Evolutionary conservation across 2,113 vertebrate species (phyloP).

Genomic region (Cyphomyrus plagiostoma): DNA sequence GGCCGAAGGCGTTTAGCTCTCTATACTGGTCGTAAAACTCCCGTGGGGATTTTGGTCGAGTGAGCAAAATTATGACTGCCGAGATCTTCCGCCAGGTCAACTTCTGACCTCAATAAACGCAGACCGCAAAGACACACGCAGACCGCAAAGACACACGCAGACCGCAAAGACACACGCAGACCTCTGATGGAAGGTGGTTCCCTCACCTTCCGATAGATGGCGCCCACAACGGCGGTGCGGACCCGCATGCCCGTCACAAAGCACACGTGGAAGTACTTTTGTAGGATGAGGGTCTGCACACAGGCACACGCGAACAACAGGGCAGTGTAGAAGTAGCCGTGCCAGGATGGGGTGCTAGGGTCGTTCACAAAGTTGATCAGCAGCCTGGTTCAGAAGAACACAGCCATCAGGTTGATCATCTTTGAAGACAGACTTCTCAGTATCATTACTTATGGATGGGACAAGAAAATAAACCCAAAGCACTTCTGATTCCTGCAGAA

Average conservation of each 20-base stretch:
- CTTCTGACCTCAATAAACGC: background rate
- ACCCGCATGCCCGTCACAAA: constrained; percentile 92
- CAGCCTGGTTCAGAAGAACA: constrained; percentile 54
- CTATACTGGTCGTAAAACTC: background rate
- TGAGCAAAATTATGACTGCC: background rate
- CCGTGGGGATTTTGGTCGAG: background rate
- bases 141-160: too few species aligned
- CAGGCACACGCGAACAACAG: constrained; percentile 79
- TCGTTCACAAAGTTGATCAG: constrained; percentile 79
- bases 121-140: background rate
- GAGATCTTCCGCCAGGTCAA: background rate
- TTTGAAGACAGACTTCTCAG: background rate
- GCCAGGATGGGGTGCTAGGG: constrained; percentile 75
- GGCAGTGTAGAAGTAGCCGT: constrained; percentile 81
- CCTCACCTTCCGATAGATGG: constrained; percentile 86
- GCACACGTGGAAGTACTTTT: constrained; percentile 95
- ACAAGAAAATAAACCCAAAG: background rate
- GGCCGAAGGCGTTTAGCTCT: background rate
- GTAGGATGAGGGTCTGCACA: constrained; percentile 84
- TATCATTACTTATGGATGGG: too few species aligned
- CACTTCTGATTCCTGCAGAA: background rate
- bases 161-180: background rate
- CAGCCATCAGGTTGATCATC: background rate
- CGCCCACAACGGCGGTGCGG: constrained; percentile 83
- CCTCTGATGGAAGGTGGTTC: background rate